Evolutionary conservation across 2,888 invertebrate species (phyloP), one percentile per base, ranked within the genome.

Genomic region (Zeuzera pyrina): DNA sequence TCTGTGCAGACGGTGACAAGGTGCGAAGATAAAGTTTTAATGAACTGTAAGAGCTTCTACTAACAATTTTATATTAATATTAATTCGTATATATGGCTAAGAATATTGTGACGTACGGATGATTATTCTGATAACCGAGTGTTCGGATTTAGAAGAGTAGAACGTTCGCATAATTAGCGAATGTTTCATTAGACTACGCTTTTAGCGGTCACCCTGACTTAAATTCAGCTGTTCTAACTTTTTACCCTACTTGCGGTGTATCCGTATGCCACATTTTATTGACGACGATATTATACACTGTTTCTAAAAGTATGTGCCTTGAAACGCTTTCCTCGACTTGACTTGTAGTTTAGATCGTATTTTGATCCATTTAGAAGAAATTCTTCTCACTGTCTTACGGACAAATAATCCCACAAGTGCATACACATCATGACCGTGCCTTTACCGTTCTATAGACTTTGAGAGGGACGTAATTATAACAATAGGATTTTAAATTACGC

Each of bases 271-370:
- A 49, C 38, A 45, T 65, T 62, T 49, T 49, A 63, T 56, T 57
- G n/a, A 58, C 61, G 65, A 13, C 8, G 12, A 15, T 61, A 63
- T 67, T 66, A 68, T 62, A 54, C 59, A 69, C 69, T 77, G 70
- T 77, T 83, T 81, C 78, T 81, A 81, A 79, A 81, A 79, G 76
- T 79, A 81, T 81, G 83, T 83, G 83, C 83, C 83, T 83, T 83
- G 81, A 66, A 70, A 78, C 65, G 81, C 81, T 83, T 81, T 79
- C 66, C 77, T 78, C 69, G 70, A 77, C 69, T 74, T 63, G 70
- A 72, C 67, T 69, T 60, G 70, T 79, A 81, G 78, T 62, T 69
- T 77, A 78, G 76, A 72, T 67, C 73, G 69, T 74, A 66, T 78
- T 78, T 81, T 76, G 74, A 77, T 67, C 72, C 74, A 71, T 78